Percentiles rank a stretch among this genome's conserved stretches.
Conservation (phyloP, 2,113 vertebrate genomes). For the Larimichthys crocea region DNA sequence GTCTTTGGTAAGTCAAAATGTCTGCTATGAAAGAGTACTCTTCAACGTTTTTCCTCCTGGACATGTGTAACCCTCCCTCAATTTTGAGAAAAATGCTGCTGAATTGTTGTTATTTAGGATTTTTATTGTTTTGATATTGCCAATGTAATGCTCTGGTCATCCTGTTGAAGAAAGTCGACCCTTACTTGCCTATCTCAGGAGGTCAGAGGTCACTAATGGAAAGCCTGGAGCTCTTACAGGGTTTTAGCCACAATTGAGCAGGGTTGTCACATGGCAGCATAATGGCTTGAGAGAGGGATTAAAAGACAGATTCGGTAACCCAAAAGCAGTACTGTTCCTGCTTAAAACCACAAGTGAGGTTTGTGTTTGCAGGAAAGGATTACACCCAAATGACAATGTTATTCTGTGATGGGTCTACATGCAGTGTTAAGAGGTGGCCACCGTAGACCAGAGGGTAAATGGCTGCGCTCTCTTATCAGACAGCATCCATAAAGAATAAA, state of each 20-base stretch:
- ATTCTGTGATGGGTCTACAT: background rate
- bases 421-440: background rate
- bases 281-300: background rate
- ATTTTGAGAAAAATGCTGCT: background rate
- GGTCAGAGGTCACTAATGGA: conserved; percentile 1
- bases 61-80: background rate
- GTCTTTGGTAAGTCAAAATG: background rate
- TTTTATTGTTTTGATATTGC: background rate
- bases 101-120: background rate
- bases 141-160: background rate
- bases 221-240: background rate
- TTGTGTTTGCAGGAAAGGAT: background rate
- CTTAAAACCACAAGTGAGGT: background rate
- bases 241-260: background rate
- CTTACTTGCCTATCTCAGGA: background rate
- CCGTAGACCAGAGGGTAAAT: background rate
- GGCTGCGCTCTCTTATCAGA: background rate
- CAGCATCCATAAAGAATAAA: background rate
- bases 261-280: background rate
- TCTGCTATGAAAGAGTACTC: background rate
- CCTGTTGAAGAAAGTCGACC: background rate
- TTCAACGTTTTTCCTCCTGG: background rate
- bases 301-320: background rate
- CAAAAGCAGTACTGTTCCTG: no score
- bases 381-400: background rate